A percentile compares a stretch with the other conserved stretches of the same genome.
These are phyloP conservation scores for Coregonus suidteri DNA, from an alignment of 2,797 vertebrate genomes.

Conservation along the genomic window DNA sequence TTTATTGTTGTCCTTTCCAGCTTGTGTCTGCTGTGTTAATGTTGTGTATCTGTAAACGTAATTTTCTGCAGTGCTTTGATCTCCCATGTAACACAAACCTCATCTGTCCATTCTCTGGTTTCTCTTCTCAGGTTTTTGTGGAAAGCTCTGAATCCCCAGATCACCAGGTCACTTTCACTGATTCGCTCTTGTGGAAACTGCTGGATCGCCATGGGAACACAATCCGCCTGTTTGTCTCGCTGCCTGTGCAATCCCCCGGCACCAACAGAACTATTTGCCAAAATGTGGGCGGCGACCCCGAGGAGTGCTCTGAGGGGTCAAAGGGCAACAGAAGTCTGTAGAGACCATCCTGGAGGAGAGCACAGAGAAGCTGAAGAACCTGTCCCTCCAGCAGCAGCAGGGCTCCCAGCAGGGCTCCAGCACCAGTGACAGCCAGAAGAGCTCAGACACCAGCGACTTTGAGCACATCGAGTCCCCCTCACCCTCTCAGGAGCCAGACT, in stretches of 20 bases:
- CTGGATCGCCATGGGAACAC: constrained; percentile 98
- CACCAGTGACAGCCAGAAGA: constrained; percentile 93
- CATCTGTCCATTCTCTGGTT: neutral
- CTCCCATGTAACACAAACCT: neutral
- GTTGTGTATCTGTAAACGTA: neutral
- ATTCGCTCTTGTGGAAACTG: constrained; percentile 95
- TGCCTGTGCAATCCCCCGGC: constrained; percentile 92
- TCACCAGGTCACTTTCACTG: constrained; percentile 86
- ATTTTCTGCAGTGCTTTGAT: neutral
- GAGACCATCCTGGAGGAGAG: constrained; percentile 98
- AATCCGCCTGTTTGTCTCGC: constrained; percentile 88
- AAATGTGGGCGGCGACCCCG: constrained; percentile 80
- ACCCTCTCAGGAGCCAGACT: constrained; percentile 80
- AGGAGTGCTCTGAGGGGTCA: constrained; percentile 80
- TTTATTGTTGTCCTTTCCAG: neutral
- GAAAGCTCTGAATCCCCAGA: constrained; percentile 93
- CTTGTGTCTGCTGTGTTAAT: neutral
- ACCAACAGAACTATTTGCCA: constrained; percentile 83
- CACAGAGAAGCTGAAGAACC: constrained; percentile 95
- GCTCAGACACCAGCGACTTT: constrained; percentile 93
- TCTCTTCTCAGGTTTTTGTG: constrained; percentile 85
- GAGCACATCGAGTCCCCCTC: constrained; percentile 92
- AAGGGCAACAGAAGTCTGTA: constrained; percentile 89
- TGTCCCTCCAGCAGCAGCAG: constrained; percentile 84
- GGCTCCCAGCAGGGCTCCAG: constrained; percentile 82